phyloP scores from a whole-genome alignment of 2,113 vertebrate genomes.

The Hymenochirus boettgeri region DNA sequence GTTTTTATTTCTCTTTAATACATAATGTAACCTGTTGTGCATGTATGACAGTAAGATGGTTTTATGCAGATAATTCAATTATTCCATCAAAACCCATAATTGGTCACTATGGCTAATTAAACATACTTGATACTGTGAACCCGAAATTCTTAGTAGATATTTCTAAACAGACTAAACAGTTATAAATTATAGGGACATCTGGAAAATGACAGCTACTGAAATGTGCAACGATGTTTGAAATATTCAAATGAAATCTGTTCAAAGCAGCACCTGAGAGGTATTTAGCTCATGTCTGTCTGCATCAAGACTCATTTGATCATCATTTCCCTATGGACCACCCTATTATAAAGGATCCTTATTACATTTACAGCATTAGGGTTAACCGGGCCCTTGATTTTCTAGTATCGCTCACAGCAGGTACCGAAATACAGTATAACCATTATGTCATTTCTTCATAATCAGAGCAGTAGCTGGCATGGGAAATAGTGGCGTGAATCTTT shows the following conservation, averaged over 20 bases:
- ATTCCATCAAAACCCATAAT: no score
- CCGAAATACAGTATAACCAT: no score
- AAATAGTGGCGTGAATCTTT: no score
- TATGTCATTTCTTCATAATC: no score
- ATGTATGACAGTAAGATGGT: no score
- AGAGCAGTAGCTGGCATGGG: no score
- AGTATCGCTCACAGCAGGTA: no score
- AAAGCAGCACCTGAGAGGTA: constrained; percentile 28
- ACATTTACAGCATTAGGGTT: constrained; percentile 1
- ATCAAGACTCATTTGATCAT: constrained; percentile 38
- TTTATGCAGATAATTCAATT: no score
- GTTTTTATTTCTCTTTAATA: no score
- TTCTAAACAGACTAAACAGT: constrained; percentile 25
- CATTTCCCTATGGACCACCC: constrained; percentile 17
- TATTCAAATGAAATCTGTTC: constrained; percentile 38
- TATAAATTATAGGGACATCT: constrained; percentile 33
- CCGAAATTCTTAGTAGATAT: constrained; percentile 23
- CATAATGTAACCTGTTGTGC: no score
- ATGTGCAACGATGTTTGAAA: constrained; percentile 38
- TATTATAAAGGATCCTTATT: constrained; percentile 24
- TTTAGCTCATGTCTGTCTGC: constrained; percentile 31
- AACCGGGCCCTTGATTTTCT: no score
- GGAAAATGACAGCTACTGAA: constrained; percentile 40
- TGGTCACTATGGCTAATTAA: no score
- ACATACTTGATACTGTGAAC: background rate